Conservation (phyloP, 1,140 invertebrate genomes). For the Papilio machaon region DNA sequence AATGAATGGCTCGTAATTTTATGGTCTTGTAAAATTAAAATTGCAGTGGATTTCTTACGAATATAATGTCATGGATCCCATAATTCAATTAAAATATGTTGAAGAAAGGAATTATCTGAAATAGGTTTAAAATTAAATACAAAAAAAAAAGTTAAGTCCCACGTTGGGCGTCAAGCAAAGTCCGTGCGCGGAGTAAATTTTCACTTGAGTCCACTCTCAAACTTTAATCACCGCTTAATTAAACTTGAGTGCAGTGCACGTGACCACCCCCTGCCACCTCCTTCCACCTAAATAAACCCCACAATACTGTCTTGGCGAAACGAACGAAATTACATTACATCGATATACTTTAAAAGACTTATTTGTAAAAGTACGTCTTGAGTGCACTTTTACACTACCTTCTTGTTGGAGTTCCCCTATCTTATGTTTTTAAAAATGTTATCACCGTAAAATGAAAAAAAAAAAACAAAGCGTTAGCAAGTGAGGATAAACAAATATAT, state of each 20-base stretch:
- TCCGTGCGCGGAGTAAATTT: slow-evolving; percentile 42
- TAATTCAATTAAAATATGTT: too few species aligned
- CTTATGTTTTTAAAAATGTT: not conserved
- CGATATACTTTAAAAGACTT: slow-evolving; percentile 19
- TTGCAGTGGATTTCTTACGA: not conserved
- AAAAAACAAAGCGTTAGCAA: too few species aligned
- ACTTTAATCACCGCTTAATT: slow-evolving; percentile 71
- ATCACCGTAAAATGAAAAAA: too few species aligned
- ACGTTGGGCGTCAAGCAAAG: slow-evolving; percentile 48
- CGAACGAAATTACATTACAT: slow-evolving; percentile 35
- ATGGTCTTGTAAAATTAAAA: not conserved
- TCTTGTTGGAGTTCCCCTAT: not conserved
- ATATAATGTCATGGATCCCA: too few species aligned
- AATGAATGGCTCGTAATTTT: not conserved
- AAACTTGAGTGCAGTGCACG: slow-evolving; percentile 60
- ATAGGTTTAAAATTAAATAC: slow-evolving; percentile 20
- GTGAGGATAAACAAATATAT: too few species aligned
- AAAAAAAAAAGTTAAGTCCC: slow-evolving; percentile 48
- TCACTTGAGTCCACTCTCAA: slow-evolving; percentile 47
- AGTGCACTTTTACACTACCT: not conserved
- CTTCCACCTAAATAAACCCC: not conserved
- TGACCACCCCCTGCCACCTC: slow-evolving; percentile 47
- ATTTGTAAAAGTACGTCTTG: slow-evolving; percentile 15
- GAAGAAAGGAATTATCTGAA: too few species aligned
- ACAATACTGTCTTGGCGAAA: slow-evolving; percentile 41